Conservation (phyloP, 2,888 invertebrate species). For the Cybosia mesomella region DNA sequence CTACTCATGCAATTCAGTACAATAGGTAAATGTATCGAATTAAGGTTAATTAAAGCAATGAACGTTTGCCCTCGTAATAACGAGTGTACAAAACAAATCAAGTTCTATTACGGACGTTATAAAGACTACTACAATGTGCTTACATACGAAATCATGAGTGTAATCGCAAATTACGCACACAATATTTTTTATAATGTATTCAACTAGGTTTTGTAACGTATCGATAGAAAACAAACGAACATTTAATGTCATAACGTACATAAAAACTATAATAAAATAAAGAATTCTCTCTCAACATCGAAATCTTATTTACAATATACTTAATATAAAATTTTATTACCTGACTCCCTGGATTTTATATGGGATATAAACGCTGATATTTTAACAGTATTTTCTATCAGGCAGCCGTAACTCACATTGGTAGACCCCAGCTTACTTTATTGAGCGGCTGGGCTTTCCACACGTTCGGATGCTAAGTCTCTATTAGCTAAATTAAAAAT, state of each 20-base stretch:
- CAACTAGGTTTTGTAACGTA: not conserved
- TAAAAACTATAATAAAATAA: conserved; percentile 38
- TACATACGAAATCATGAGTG: conserved; percentile 47
- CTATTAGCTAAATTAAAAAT: not conserved
- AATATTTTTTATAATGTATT: conserved; percentile 28
- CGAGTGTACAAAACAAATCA: conserved; percentile 51
- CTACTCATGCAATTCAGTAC: conserved; percentile 59
- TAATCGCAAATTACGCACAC: conserved; percentile 36
- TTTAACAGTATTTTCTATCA: conserved; percentile 48
- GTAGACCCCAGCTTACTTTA: conserved; percentile 17
- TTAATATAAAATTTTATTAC: conserved; percentile 46
- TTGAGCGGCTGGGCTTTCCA: conserved; percentile 25
- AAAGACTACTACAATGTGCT: conserved; percentile 47
- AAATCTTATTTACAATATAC: conserved; percentile 47
- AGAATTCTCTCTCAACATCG: conserved; percentile 26
- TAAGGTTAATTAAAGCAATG: conserved; percentile 80
- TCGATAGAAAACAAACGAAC: not conserved
- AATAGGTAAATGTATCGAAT: conserved; percentile 73
- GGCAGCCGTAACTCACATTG: conserved; percentile 32
- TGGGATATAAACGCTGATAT: conserved; percentile 48
- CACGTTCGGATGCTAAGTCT: conserved; percentile 15
- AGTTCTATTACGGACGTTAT: conserved; percentile 53
- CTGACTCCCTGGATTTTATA: conserved; percentile 35
- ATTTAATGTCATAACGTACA: conserved; percentile 7
- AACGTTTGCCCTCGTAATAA: conserved; percentile 64